Base-by-base conservation (phyloP, 2,113 vertebrate species). In the Peromyscus leucopus region DNA sequence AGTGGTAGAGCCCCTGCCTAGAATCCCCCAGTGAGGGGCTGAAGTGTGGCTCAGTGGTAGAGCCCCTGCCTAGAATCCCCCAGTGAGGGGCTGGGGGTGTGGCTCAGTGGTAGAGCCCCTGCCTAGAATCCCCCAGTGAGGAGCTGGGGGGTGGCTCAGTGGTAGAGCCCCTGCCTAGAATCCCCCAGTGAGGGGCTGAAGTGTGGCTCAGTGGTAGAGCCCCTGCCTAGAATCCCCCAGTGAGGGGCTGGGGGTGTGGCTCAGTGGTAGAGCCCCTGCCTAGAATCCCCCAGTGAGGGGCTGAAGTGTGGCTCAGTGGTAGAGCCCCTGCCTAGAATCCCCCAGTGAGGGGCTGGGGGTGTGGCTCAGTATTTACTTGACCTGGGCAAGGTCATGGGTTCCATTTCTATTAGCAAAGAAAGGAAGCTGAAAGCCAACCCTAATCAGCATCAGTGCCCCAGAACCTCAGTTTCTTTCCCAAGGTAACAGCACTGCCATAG, bases 341-440 rank as follows among this genome's bases (percentile, higher is more conserved):
- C 24, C 24, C n/a, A 65, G 61, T 33, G 39, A 85, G 39, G 39
- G 15, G 26, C 15, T 65, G 61, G 8, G n/a, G 12, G n/a, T 4
- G 8, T 69, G 63, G 63, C 84, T 51, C 61, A 48, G 31, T 51
- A 11, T 31, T 69, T 55, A 24, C 36, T 63, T 69, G 48, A 72
- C 46, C 17, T 6, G 21, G 5, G 7, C 28, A 26, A 84, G 57
- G 7, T n/a, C 55, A 72, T 55, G 46, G 57, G 71, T 74, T 89
- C 36, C 36, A 46, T 65, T 63, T 55, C 57, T 15, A 65, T 48
- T 31, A 59, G 46, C 22, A 48, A 76, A 75, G 22, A 48, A 75
- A 59, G 67, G 42, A 93, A 93, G 61, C 67, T 87, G 63, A 72
- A 84, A 95, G 74, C 72, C 36, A 57, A 94, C 65, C 51, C 51